Percentiles rank a stretch among this genome's conserved stretches.
These are phyloP conservation scores for Bhutanitis thaidina DNA, from an alignment of 2,888 invertebrate genomes.

Conservation along the genomic window DNA sequence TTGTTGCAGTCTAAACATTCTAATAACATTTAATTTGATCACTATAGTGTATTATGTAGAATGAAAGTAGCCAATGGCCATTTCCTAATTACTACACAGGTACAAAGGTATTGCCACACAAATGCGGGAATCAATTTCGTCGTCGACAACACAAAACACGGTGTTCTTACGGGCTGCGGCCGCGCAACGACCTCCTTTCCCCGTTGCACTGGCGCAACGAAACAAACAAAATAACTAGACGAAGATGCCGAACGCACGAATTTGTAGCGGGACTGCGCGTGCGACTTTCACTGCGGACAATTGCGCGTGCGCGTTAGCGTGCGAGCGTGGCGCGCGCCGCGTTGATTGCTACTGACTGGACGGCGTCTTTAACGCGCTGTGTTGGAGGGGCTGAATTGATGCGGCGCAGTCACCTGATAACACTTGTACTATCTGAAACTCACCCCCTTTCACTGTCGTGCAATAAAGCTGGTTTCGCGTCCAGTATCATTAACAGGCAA, in stretches of 20 bases:
- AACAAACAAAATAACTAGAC: constrained; percentile 74
- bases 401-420: constrained; percentile 49
- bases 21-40: neutral
- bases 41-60: neutral
- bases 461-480: neutral
- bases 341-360: constrained; percentile 57
- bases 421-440: constrained; percentile 41
- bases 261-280: constrained; percentile 61
- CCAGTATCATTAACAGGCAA: neutral
- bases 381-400: constrained; percentile 31
- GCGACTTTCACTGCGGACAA: constrained; percentile 62
- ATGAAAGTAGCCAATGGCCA: neutral
- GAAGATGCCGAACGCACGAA: constrained; percentile 67
- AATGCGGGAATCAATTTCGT: constrained; percentile 45
- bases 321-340: constrained; percentile 67
- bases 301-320: constrained; percentile 49
- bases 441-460: constrained; percentile 36
- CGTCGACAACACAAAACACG: constrained; percentile 50
- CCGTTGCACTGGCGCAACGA: constrained; percentile 74
- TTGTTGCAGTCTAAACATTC: too few relatives aligned
- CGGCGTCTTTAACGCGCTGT: constrained; percentile 25
- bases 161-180: constrained; percentile 55
- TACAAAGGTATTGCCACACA: constrained; percentile 50
- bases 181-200: constrained; percentile 75
- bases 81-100: constrained; percentile 1